Evolutionary conservation across 1,140 invertebrate species (phyloP).

Genomic region (Conopomorpha cramerella): DNA sequence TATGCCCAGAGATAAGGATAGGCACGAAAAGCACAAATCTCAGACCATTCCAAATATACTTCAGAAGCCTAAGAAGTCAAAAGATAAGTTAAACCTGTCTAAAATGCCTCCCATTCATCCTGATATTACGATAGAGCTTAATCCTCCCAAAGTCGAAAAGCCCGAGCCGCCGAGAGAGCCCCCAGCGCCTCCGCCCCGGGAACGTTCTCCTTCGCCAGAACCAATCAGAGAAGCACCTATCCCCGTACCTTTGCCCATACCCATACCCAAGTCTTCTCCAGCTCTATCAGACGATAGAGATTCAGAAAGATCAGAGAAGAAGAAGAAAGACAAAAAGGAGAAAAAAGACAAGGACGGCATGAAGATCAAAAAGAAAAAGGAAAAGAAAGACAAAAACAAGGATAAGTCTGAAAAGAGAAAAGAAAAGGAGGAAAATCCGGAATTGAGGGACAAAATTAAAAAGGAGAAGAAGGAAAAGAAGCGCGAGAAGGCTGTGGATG

Average conservation of each 20-base stretch:
- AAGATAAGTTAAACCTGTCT: conserved; percentile 47
- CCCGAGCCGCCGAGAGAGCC: conserved; percentile 13
- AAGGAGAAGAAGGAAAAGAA: conserved; percentile 64
- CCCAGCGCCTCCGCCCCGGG: conserved; percentile 19
- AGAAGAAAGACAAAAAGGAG: conserved; percentile 72
- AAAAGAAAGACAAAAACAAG: conserved; percentile 72
- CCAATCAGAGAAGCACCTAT: conserved; percentile 8
- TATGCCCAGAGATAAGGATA: conserved; percentile 39
- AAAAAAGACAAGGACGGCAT: conserved; percentile 69
- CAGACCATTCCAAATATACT: conserved; percentile 55
- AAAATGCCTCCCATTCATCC: conserved; percentile 55
- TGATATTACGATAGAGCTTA: conserved; percentile 56
- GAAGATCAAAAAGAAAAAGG: conserved; percentile 77
- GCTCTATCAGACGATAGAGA: conserved; percentile 42
- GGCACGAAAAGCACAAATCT: conserved; percentile 52
- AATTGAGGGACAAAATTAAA: conserved; percentile 62
- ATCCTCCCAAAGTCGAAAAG: conserved; percentile 51
- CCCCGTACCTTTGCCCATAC: conserved; percentile 12
- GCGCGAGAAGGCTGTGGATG: conserved; percentile 63
- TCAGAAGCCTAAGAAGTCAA: conserved; percentile 51
- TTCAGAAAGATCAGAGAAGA: conserved; percentile 60
- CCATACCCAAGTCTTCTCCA: conserved; percentile 11
- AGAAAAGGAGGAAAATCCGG: conserved; percentile 65
- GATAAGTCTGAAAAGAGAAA: conserved; percentile 64
- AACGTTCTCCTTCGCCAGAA: conserved; percentile 9